Evolutionary conservation across 2,113 vertebrate species (phyloP).

Genomic region (Galbula dea): DNA sequence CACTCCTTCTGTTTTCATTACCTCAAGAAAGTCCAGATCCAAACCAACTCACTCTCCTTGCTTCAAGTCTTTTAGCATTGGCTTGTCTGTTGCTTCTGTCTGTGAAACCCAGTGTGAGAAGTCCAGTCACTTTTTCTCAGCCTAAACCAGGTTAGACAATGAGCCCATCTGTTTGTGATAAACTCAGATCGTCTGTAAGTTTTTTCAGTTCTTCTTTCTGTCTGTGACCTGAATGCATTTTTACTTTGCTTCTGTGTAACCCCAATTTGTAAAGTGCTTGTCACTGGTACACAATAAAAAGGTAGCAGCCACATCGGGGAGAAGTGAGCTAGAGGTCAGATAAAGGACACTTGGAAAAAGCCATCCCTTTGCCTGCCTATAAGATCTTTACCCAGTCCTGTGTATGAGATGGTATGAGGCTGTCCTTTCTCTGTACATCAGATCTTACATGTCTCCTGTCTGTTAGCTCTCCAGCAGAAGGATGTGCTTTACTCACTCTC

Average conservation of each 20-base stretch:
- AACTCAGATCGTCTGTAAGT: slow-evolving; percentile 85
- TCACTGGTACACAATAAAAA: slow-evolving; percentile 86
- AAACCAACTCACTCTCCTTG: slow-evolving; percentile 84
- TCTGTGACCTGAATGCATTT: slow-evolving; percentile 99
- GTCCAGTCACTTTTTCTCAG: slow-evolving; percentile 83
- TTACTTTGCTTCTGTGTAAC: slow-evolving; percentile 99
- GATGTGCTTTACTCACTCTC: slow-evolving; percentile 61
- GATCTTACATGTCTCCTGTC: slow-evolving; percentile 78
- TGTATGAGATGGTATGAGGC: slow-evolving; percentile 64
- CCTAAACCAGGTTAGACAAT: slow-evolving; percentile 81
- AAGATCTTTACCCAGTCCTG: slow-evolving; percentile 60
- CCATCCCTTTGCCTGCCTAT: slow-evolving; percentile 51
- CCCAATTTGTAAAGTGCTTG: slow-evolving; percentile 85
- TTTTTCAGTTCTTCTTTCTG: slow-evolving; percentile 88
- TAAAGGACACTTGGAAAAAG: slow-evolving; percentile 73
- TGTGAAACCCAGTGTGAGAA: slow-evolving; percentile 89
- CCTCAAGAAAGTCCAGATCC: slow-evolving; percentile 79
- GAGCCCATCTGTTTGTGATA: slow-evolving; percentile 91
- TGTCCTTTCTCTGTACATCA: slow-evolving; percentile 70
- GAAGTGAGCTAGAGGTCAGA: slow-evolving; percentile 68
- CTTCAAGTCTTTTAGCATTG: slow-evolving; percentile 83
- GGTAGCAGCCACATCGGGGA: slow-evolving; percentile 73
- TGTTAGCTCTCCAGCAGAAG: slow-evolving; percentile 67
- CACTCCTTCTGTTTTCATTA: slow-evolving; percentile 81
- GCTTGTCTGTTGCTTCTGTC: slow-evolving; percentile 87